Evolutionary conservation across 2,888 invertebrate species (phyloP), one percentile per base, ranked within the genome.

Genomic region (Eumacrocentrus americanus): DNA sequence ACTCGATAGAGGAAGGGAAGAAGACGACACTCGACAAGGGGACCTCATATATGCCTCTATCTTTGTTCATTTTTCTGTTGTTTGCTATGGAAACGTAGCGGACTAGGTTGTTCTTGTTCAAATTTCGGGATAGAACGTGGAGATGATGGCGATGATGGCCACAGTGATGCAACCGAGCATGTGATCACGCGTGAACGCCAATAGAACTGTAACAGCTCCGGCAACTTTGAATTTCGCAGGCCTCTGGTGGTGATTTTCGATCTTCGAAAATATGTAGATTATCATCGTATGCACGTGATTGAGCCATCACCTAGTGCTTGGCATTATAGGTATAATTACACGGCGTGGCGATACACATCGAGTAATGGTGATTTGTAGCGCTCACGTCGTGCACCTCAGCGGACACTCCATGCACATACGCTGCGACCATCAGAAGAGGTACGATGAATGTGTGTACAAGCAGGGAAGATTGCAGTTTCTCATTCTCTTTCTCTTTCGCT

Each of bases 321-420:
- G 73, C 77, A 77, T 78, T 79, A 80, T 78, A 75, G 77, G 74
- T 74, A 76, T 80, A 80, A 79, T 79, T 80, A 80, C 77, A 77
- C 78, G 76, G 78, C 79, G 70, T 74, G 71, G 75, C 76, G 79
- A 79, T 80, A 80, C 73, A 76, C 78, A 80, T 80, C 79, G 79
- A 78, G 78, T 80, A 80, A 80, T 80, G 77, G 79, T 80, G 79
- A 80, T 80, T 80, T 80, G 79, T 79, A 73, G 77, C 66, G 69
- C 63, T 73, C 72, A 38, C 34, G 68, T 67, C 69, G 64, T 66
- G 65, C 69, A 66, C 52, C 52, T 52, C 40, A 38, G 38, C 40
- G 25, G 52, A 37, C 52, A 40, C 38, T 34, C 34, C 44, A 29
- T 20, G 34, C 5, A 42, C 44, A 14, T 3, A n/a, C 35, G n/a